Percentiles rank a stretch among this genome's conserved stretches.
Conservation (phyloP, 1,140 invertebrate species). For the Nephila pilipes region DNA sequence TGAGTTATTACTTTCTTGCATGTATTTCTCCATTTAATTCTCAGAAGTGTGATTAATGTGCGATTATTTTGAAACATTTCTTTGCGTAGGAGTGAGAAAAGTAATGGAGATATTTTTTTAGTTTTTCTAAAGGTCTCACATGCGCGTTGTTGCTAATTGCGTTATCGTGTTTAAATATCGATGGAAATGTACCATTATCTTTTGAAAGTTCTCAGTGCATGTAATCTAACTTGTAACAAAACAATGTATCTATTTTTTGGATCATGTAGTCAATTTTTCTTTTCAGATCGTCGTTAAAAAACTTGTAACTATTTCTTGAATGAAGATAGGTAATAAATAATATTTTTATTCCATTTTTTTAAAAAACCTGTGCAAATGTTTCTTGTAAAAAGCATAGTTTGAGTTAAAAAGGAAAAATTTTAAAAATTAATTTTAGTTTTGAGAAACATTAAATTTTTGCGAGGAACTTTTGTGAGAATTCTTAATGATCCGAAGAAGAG, state of each 20-base stretch:
- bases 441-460: too few species aligned
- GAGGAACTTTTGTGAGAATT: too few species aligned
- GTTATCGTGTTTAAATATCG: background rate
- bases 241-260: background rate
- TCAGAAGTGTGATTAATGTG: constrained; percentile 16
- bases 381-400: too few species aligned
- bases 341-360: too few species aligned
- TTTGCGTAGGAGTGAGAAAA: constrained; percentile 1
- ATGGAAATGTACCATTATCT: background rate
- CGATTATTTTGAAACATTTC: background rate
- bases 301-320: background rate
- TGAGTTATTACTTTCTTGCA: constrained; percentile 22
- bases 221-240: background rate
- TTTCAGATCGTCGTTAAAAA: background rate
- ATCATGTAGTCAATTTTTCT: background rate
- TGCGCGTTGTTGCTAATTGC: background rate
- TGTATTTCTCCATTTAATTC: constrained; percentile 28
- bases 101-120: constrained; percentile 6
- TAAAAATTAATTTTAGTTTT: too few species aligned
- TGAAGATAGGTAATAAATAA: too few species aligned
- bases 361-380: too few species aligned
- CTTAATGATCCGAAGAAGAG: too few species aligned
- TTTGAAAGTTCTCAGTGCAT: background rate
- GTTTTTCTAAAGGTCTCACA: background rate
- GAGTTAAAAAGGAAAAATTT: too few species aligned